Base-by-base conservation (phyloP, 2,113 vertebrate species). In the Struthio camelus region DNA sequence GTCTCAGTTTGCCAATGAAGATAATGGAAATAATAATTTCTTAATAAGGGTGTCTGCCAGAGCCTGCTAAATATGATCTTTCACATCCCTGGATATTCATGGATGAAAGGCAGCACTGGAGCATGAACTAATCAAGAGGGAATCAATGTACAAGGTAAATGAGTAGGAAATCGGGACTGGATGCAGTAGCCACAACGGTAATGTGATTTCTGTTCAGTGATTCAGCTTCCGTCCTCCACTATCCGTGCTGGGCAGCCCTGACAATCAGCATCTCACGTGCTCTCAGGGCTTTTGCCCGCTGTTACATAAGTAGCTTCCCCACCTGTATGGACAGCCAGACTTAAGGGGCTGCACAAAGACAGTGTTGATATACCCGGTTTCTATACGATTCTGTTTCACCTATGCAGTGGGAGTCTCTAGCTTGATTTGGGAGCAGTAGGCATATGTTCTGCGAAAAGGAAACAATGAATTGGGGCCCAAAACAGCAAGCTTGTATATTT, bases 201-300 rank as follows among this genome's bases (percentile, higher is more conserved):
- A 44, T 14, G n/a, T 9, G 70, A 13, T 56, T 69, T 34, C 40
- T 61, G 42, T 30, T 62, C 36, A 17, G 56, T 6, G 46, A 56
- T 79, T 65, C 77, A 58, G 53, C 44, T 6, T 50, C 44, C 14
- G 0, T 34, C 22, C 61, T n/a, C 67, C 51, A 4, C 27, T n/a
- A 27, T 13, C 80, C 13, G 0, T 17, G 10, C 54, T 17, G 44
- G 34, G 7, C 76, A 65, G 54, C 36, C 56, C 2, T 0, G 1
- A 7, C 42, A 20, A 24, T 17, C 72, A 51, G 25, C 73, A n/a
- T 14, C 78, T 40, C 38, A 1, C 36, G 2, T 8, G 48, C 53
- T 28, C 77, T 16, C n/a, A 11, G 51, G n/a, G 72, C 44, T 3
- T 54, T 17, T 18, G 27, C 69, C 73, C 77, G 58, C 46, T 83